phyloP scores from a whole-genome alignment of 2,797 vertebrate genomes.

The Odontamblyopus lacepedii region DNA sequence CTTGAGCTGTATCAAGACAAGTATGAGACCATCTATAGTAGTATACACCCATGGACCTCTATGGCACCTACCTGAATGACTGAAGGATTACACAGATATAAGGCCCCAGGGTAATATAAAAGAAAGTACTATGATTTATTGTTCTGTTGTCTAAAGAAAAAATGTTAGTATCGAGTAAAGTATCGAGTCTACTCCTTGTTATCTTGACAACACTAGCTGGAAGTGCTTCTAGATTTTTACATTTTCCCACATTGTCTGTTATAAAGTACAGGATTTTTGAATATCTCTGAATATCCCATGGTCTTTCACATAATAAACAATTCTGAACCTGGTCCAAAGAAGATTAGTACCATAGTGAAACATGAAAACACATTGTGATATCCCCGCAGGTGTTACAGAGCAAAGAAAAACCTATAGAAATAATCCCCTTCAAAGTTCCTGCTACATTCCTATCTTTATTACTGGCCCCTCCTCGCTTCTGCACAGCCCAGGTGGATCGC shows the following conservation, averaged over 20 bases:
- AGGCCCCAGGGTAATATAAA: too few relatives aligned
- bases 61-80: too few relatives aligned
- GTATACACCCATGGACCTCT: too few relatives aligned
- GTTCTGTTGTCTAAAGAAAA: too few relatives aligned
- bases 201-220: too few relatives aligned
- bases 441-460: slow-evolving; percentile 78
- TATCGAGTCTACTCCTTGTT: too few relatives aligned
- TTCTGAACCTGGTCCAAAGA: slow-evolving; percentile 35
- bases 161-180: too few relatives aligned
- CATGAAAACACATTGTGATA: slow-evolving; percentile 45
- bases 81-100: too few relatives aligned
- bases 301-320: slow-evolving; percentile 27
- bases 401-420: slow-evolving; percentile 53
- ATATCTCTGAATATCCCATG: slow-evolving; percentile 19
- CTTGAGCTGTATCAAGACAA: too few relatives aligned
- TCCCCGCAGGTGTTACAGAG: slow-evolving; percentile 64
- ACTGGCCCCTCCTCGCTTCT: slow-evolving; percentile 45
- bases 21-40: too few relatives aligned
- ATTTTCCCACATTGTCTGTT: slow-evolving; percentile 42
- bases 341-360: slow-evolving; percentile 43
- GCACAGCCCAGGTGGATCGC: slow-evolving; percentile 67
- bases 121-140: too few relatives aligned
- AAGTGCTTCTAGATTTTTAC: slow-evolving; percentile 10
- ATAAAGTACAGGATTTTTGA: slow-evolving; percentile 8
- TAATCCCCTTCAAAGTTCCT: slow-evolving; percentile 62